Conservation (phyloP, 2,888 invertebrate species). For the Lumbricus terrestris region DNA sequence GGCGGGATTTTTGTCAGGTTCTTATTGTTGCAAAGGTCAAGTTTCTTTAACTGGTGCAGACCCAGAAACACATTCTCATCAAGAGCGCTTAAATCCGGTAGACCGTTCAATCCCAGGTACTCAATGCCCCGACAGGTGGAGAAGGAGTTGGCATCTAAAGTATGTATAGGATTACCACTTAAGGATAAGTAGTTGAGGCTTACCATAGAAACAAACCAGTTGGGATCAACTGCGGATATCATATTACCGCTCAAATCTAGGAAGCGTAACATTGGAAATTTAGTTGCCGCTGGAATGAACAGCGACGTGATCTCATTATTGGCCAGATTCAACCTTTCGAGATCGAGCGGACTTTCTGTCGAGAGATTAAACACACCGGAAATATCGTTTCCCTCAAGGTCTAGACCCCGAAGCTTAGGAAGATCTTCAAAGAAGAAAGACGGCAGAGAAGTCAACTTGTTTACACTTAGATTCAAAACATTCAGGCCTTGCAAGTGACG, state of each 20-base stretch:
- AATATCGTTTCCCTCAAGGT: neutral
- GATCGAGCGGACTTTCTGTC: neutral
- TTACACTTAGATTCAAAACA: slow-evolving; percentile 7
- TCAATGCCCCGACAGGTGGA: neutral
- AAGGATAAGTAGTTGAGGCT: neutral
- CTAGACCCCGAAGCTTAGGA: neutral
- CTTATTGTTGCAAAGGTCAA: slow-evolving; percentile 72
- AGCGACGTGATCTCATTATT: slow-evolving; percentile 15
- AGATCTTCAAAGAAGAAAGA: slow-evolving; percentile 11
- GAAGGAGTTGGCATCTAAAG: slow-evolving; percentile 5
- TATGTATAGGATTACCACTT: slow-evolving; percentile 3
- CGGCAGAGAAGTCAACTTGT: neutral
- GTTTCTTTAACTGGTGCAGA: slow-evolving; percentile 63
- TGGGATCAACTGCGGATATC: neutral
- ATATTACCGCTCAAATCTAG: slow-evolving; percentile 16
- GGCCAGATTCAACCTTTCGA: neutral
- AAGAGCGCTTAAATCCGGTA: neutral
- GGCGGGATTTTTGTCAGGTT: slow-evolving; percentile 43
- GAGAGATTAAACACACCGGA: neutral
- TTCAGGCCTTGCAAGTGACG: neutral
- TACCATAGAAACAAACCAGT: neutral
- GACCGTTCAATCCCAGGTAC: slow-evolving; percentile 12
- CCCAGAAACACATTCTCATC: slow-evolving; percentile 38
- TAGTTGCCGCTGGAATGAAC: neutral
- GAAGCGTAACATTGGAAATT: slow-evolving; percentile 6